Evolutionary conservation across 2,888 invertebrate species (phyloP).

Genomic region (Enchytraeus crypticus): DNA sequence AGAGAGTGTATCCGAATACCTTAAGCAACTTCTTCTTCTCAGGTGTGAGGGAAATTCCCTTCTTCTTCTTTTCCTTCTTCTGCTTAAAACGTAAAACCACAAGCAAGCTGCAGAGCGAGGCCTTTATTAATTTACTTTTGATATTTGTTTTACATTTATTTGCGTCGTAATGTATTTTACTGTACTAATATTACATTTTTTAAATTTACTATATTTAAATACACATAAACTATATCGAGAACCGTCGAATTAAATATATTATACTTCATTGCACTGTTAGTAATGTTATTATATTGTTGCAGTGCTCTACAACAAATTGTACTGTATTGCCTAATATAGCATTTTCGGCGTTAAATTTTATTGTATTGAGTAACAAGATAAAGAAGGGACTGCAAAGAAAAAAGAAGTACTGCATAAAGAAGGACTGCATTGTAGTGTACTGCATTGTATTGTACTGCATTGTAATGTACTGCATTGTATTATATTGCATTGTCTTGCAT

Average conservation of each 20-base stretch:
- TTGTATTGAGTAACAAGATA: too few species aligned
- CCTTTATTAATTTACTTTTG: not conserved
- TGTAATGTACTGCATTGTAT: not conserved
- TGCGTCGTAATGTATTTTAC: too few species aligned
- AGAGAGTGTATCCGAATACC: constrained; percentile 1
- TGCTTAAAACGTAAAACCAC: constrained; percentile 1
- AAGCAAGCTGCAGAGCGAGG: not conserved
- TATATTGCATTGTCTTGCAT: not conserved
- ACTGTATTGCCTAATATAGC: too few species aligned
- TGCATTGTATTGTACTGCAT: not conserved
- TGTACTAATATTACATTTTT: too few species aligned
- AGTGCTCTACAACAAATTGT: too few species aligned
- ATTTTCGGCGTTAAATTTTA: too few species aligned
- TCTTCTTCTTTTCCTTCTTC: constrained; percentile 27
- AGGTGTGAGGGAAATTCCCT: constrained; percentile 19
- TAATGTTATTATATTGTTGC: too few species aligned
- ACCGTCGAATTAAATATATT: not conserved
- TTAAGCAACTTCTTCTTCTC: constrained; percentile 24
- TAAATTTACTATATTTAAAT: too few species aligned
- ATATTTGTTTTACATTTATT: too few species aligned
- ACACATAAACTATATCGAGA: too few species aligned
- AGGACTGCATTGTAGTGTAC: not conserved
- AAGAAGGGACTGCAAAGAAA: too few species aligned
- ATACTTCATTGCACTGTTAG: too few species aligned
- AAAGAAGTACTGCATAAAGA: not conserved